These are phyloP conservation scores for Calameuta idolon DNA, from an alignment of 2,888 invertebrate species.

Conservation along the genomic window DNA sequence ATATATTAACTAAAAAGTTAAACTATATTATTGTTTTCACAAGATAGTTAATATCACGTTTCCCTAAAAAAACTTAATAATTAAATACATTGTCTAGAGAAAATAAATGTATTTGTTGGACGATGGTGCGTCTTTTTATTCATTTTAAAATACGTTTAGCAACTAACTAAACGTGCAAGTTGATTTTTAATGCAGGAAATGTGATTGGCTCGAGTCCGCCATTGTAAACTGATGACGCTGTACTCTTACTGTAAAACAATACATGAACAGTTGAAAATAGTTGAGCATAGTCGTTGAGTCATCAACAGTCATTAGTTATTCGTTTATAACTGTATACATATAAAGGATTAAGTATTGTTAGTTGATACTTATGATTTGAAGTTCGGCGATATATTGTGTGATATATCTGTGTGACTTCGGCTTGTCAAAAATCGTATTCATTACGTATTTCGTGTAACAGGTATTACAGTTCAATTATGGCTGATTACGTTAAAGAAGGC, in stretches of 20 bases:
- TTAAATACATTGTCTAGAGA: not conserved
- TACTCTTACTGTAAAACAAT: not conserved
- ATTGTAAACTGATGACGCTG: not conserved
- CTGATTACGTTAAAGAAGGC: conserved; percentile 58
- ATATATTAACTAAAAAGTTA: not conserved
- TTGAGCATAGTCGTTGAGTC: not conserved
- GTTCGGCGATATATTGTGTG: not conserved
- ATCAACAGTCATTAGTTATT: not conserved
- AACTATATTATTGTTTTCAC: not conserved
- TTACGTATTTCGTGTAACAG: not conserved
- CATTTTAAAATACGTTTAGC: not conserved
- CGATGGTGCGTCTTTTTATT: not conserved
- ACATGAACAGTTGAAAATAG: not conserved
- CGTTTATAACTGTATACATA: not conserved
- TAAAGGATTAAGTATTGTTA: not conserved
- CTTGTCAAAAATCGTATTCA: not conserved
- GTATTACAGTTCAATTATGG: conserved; percentile 9
- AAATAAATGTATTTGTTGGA: not conserved
- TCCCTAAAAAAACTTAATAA: not conserved
- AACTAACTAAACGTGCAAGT: not conserved
- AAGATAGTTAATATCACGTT: not conserved
- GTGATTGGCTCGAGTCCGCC: not conserved
- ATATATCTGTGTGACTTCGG: not conserved
- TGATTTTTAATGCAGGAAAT: not conserved
- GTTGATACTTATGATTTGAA: not conserved